Percentiles rank a stretch among this genome's conserved stretches.
Conservation (phyloP, 2,797 vertebrate genomes). For the Hozukius guyotensis region DNA sequence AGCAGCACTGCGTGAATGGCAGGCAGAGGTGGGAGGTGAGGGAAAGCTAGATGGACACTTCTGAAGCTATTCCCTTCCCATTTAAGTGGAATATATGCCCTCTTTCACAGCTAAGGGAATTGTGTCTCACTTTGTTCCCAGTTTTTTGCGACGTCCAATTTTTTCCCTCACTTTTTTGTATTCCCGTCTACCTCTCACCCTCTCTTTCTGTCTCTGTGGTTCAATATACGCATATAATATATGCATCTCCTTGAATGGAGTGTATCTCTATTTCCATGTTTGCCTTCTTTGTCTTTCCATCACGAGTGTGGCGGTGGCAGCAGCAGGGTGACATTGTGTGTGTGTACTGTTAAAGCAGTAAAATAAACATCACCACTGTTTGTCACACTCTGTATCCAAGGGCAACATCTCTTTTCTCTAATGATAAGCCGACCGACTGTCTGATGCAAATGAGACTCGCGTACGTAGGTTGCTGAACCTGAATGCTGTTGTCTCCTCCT, state of each 20-base stretch:
- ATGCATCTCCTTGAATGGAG: background rate
- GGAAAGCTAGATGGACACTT: slow-evolving; percentile 64
- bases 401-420: slow-evolving; percentile 48
- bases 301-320: background rate
- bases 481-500: slow-evolving; percentile 19
- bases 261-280: slow-evolving; percentile 11
- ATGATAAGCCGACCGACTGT: slow-evolving; percentile 32
- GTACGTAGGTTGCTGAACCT: slow-evolving; percentile 32
- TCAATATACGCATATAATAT: background rate
- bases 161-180: background rate
- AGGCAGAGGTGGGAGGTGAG: slow-evolving; percentile 55
- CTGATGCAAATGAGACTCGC: slow-evolving; percentile 57
- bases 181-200: background rate
- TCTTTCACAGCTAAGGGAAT: slow-evolving; percentile 38
- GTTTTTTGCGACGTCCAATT: background rate
- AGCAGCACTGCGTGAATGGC: slow-evolving; percentile 54
- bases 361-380: slow-evolving; percentile 59
- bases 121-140: slow-evolving; percentile 6
- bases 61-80: slow-evolving; percentile 47
- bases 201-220: slow-evolving; percentile 6
- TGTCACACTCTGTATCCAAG: slow-evolving; percentile 58
- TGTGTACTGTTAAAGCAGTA: slow-evolving; percentile 42
- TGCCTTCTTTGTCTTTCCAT: slow-evolving; percentile 39
- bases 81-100: slow-evolving; percentile 42
- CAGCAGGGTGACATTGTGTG: slow-evolving; percentile 33